A percentile compares a stretch with the other conserved stretches of the same genome.
Evolutionary conservation across 2,113 vertebrate species (phyloP).

Genomic region (Mustela lutreola): DNA sequence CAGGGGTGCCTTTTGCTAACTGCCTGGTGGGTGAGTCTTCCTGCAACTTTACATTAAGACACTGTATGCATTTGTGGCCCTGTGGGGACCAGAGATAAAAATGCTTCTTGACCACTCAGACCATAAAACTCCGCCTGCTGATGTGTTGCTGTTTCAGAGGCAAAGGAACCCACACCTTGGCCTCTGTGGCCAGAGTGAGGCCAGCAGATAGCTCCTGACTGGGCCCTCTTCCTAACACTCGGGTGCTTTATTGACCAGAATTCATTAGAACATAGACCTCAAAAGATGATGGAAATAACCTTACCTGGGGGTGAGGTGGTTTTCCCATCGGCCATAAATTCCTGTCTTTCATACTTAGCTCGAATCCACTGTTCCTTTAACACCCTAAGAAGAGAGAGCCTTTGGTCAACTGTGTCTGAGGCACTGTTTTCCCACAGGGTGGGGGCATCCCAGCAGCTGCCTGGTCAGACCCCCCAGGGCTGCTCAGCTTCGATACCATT

Average conservation of each 20-base stretch:
- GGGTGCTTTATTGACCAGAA: background rate
- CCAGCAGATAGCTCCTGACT: background rate
- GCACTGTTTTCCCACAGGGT: background rate
- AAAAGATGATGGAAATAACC: constrained; percentile 21
- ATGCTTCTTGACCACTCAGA: background rate
- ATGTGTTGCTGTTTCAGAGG: background rate
- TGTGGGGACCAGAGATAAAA: background rate
- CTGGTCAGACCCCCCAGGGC: background rate
- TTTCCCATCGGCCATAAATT: constrained; percentile 91
- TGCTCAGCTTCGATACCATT: background rate
- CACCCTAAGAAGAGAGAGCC: constrained; percentile 87
- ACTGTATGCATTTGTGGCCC: background rate
- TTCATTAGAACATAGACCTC: background rate
- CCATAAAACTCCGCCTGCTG: background rate
- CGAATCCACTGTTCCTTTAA: constrained; percentile 96
- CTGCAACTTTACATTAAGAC: background rate
- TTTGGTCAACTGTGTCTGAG: constrained; percentile 66
- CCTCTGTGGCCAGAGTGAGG: background rate
- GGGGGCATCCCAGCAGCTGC: background rate
- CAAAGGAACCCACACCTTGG: background rate
- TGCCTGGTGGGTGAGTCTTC: background rate
- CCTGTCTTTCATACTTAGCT: constrained; percentile 94
- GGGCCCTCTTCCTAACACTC: background rate
- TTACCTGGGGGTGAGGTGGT: constrained; percentile 90
- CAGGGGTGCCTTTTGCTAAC: background rate